Conservation (phyloP, 2,797 vertebrate species). For the Xiphorhynchus erythropygius region DNA sequence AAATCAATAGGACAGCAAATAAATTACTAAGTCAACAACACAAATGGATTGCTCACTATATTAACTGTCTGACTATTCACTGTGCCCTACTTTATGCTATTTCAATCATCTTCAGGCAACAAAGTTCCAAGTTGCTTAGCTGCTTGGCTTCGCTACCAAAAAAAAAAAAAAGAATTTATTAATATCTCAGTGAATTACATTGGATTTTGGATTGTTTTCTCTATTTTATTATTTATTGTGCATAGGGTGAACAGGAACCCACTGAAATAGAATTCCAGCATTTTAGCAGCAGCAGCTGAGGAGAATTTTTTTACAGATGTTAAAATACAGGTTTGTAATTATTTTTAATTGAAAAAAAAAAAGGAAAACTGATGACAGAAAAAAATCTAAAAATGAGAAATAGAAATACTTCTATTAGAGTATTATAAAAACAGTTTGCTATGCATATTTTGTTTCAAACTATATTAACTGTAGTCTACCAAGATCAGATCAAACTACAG, state of each 20-base stretch:
- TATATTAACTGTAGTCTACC: conserved; percentile 24
- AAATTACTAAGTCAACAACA: conserved; percentile 8
- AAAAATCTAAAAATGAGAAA: background rate
- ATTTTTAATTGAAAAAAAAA: conserved; percentile 3
- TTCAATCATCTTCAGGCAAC: conserved; percentile 19
- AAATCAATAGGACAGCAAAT: conserved; percentile 23
- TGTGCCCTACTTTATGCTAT: background rate
- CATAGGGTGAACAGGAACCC: background rate
- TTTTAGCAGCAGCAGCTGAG: conserved; percentile 18
- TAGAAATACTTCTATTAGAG: conserved; percentile 22
- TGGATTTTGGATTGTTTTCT: conserved; percentile 1
- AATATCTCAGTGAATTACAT: background rate
- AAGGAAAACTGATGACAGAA: background rate
- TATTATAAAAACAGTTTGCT: conserved; percentile 41
- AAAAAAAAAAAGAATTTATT: background rate
- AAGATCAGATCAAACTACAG: conserved; percentile 46
- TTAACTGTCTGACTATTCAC: background rate
- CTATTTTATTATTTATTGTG: background rate
- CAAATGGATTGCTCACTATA: conserved; percentile 12
- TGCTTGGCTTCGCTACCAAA: background rate
- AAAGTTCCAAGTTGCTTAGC: background rate
- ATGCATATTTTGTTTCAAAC: conserved; percentile 53
- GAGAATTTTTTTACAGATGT: conserved; percentile 14
- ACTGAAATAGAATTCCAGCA: background rate
- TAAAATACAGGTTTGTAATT: background rate